A percentile compares a stretch with the other conserved stretches of the same genome.
These are phyloP conservation scores for Mustela nigripes DNA, from an alignment of 2,113 vertebrate genomes.

Conservation along the genomic window DNA sequence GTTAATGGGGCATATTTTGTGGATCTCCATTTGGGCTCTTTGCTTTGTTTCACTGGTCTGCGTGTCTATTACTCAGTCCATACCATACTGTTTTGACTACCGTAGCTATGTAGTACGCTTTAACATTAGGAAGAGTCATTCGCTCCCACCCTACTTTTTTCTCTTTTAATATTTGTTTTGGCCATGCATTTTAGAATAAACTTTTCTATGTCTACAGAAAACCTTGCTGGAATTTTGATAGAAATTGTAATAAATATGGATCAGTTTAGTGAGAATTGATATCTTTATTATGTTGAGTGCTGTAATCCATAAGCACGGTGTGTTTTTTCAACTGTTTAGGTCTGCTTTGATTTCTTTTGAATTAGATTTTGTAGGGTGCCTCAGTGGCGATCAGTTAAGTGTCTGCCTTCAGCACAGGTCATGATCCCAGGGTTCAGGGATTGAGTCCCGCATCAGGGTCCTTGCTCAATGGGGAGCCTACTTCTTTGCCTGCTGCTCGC, in stretches of 20 bases:
- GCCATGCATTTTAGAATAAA: not conserved
- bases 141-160: not conserved
- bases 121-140: not conserved
- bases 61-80: not conserved
- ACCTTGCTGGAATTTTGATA: not conserved
- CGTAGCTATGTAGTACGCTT: not conserved
- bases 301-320: not conserved
- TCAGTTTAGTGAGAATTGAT: not conserved
- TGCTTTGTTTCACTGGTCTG: not conserved
- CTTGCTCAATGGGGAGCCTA: not conserved
- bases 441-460: not conserved
- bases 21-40: not conserved
- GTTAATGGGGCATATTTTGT: not conserved
- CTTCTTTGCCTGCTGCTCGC: not conserved
- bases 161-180: not conserved
- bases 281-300: not conserved
- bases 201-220: not conserved
- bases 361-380: not conserved
- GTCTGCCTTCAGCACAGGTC: not conserved
- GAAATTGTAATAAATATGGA: not conserved
- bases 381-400: not conserved
- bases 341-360: not conserved
- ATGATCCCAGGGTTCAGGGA: not conserved
- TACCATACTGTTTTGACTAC: not conserved
- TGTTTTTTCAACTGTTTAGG: not conserved